Evolutionary conservation across 2,888 invertebrate genomes (phyloP), one percentile per base, ranked within the genome.

Genomic region (Mermis nigrescens): DNA sequence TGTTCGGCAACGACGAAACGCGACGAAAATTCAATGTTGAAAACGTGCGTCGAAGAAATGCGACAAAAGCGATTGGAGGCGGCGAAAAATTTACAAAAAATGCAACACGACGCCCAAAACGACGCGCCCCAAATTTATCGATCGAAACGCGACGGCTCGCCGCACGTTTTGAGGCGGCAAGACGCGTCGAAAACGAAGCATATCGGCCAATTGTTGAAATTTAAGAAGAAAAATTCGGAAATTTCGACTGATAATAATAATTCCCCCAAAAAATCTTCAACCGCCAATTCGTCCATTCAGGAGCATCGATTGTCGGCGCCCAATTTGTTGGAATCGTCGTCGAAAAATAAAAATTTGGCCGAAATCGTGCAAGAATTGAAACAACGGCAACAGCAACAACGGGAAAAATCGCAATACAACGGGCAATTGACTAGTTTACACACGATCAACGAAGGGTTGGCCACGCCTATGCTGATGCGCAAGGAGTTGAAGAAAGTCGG

Each of bases 401-500:
- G 7, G 15, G 24, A 7, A 48, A 15, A 15, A 24, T 22, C 51
- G 7, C n/a, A 15, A 12, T n/a, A n/a, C n/a, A n/a, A n/a, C n/a
- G n/a, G n/a, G n/a, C n/a, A n/a, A n/a, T n/a, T n/a, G n/a, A 7
- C 7, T 19, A n/a, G 38, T 19, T 38, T 59, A 4, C 27, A 55
- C 28, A 59, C 59, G 15, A 59, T 59, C 12, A 55, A 55, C 31
- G 59, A 59, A 46, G 55, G 55, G 2, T 31, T 59, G 55, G 59
- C 31, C 7, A 59, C 59, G n/a, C 59, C 59, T 2, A 12, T 59
- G 46, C 28, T 46, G 26, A 46, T 46, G n/a, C 55, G 59, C 4
- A 15, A 24, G 7, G n/a, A 48, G n/a, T 7, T 12, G 15, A n/a
- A n/a, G n/a, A 19, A 12, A 15, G 38, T 19, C 38, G 19, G 19